Percentiles rank a stretch among this genome's conserved stretches.
phyloP scores from a whole-genome alignment of 2,888 invertebrate species.

The Microctonus hyperodae region DNA sequence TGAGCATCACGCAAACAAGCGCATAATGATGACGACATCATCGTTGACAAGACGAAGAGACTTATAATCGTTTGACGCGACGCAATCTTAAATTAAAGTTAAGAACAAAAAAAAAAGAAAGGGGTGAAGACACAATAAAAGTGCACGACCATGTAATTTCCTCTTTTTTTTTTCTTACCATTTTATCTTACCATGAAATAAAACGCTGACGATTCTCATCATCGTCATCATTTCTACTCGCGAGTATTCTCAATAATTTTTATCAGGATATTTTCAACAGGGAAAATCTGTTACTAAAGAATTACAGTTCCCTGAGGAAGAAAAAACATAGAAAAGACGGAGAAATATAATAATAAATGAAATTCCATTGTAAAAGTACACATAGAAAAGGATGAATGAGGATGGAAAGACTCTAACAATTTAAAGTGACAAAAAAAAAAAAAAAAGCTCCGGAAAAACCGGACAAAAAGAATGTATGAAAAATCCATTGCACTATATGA shows the following conservation, averaged over 20 bases:
- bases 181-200: neutral
- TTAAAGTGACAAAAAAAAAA: neutral
- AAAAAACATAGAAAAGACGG: neutral
- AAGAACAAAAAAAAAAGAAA: neutral
- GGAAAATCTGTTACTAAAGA: neutral
- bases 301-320: neutral
- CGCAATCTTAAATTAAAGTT: too few species aligned
- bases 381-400: neutral
- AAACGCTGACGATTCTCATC: neutral
- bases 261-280: neutral
- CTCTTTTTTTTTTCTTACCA: neutral
- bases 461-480: neutral
- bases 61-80: neutral
- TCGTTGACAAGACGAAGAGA: too few species aligned
- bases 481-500: neutral
- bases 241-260: neutral
- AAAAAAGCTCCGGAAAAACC: neutral
- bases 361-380: neutral
- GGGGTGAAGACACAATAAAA: neutral
- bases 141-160: neutral
- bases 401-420: neutral
- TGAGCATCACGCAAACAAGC: conserved; percentile 62
- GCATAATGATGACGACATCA: too few species aligned
- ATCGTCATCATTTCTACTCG: neutral
- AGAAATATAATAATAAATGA: neutral